Evolutionary conservation across 1,140 invertebrate species (phyloP).

Genomic region (Diorhabda elongata): DNA sequence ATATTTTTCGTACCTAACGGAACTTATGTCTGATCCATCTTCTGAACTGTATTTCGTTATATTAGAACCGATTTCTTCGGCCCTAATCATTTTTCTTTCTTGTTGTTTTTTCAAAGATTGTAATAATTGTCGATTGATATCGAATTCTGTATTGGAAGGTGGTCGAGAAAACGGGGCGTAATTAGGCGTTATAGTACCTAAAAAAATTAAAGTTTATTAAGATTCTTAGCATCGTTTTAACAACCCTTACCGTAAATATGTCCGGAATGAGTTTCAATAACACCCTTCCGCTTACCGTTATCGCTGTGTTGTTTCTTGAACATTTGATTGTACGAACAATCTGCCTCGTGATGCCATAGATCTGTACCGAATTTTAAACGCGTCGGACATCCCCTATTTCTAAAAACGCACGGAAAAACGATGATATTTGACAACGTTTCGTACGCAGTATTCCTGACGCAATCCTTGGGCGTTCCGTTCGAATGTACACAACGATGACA

Average conservation of each 20-base stretch:
- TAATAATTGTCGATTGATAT: slow-evolving; percentile 22
- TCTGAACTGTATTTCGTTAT: slow-evolving; percentile 23
- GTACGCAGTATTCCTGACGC: slow-evolving; percentile 33
- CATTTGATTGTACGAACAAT: slow-evolving; percentile 35
- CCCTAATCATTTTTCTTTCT: slow-evolving; percentile 18
- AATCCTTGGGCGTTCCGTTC: slow-evolving; percentile 29
- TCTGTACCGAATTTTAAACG: slow-evolving; percentile 33
- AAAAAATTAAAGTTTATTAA: too few relatives aligned
- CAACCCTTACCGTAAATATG: slow-evolving; percentile 32
- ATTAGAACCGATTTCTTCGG: slow-evolving; percentile 20
- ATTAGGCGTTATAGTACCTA: slow-evolving; percentile 36
- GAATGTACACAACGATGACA: slow-evolving; percentile 39
- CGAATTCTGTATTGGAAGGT: slow-evolving; percentile 13
- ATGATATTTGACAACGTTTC: slow-evolving; percentile 32
- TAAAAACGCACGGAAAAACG: slow-evolving; percentile 39
- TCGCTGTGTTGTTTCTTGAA: slow-evolving; percentile 11
- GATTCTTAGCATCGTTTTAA: too few relatives aligned
- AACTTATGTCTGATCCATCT: slow-evolving; percentile 17
- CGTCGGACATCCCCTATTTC: slow-evolving; percentile 29
- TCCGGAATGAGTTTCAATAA: slow-evolving; percentile 40
- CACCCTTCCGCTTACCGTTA: slow-evolving; percentile 29
- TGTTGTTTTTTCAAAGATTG: slow-evolving; percentile 31
- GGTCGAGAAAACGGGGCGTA: slow-evolving; percentile 31
- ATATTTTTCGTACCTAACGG: background rate
- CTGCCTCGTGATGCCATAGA: slow-evolving; percentile 36